Evolutionary conservation across 2,888 invertebrate species (phyloP).

Genomic region (Acronicta alni): DNA sequence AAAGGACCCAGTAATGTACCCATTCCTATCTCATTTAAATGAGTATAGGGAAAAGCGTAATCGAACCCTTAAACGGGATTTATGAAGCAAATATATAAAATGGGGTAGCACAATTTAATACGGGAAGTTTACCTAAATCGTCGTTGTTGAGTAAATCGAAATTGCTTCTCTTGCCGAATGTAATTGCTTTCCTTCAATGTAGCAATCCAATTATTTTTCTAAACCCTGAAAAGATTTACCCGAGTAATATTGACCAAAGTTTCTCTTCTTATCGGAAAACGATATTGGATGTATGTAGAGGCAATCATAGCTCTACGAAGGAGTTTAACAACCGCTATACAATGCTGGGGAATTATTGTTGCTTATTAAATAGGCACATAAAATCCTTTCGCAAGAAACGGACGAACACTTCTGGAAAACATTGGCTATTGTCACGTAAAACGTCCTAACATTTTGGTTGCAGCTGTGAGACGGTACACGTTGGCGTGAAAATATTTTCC

Average conservation of each 20-base stretch:
- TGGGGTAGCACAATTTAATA: slow-evolving; percentile 74
- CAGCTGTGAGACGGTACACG: slow-evolving; percentile 40
- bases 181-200: slow-evolving; percentile 85
- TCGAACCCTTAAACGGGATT: slow-evolving; percentile 75
- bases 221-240: slow-evolving; percentile 83
- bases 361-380: slow-evolving; percentile 27
- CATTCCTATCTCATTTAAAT: slow-evolving; percentile 72
- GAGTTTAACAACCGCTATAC: slow-evolving; percentile 16
- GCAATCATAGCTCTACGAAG: slow-evolving; percentile 48
- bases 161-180: slow-evolving; percentile 80
- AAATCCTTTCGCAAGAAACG: slow-evolving; percentile 23
- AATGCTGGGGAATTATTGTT: slow-evolving; percentile 23
- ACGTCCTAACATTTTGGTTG: slow-evolving; percentile 32
- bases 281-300: slow-evolving; percentile 73
- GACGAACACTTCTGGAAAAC: slow-evolving; percentile 20
- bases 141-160: slow-evolving; percentile 78
- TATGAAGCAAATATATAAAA: slow-evolving; percentile 77
- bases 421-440: slow-evolving; percentile 28
- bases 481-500: slow-evolving; percentile 51
- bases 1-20: slow-evolving; percentile 58
- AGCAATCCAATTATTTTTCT: slow-evolving; percentile 86
- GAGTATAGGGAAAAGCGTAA: slow-evolving; percentile 70
- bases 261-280: slow-evolving; percentile 79
- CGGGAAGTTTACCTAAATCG: slow-evolving; percentile 80
- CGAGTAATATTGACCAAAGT: slow-evolving; percentile 72